Conservation (phyloP, 2,888 invertebrate species). For the Pseudeuparius sepicola region DNA sequence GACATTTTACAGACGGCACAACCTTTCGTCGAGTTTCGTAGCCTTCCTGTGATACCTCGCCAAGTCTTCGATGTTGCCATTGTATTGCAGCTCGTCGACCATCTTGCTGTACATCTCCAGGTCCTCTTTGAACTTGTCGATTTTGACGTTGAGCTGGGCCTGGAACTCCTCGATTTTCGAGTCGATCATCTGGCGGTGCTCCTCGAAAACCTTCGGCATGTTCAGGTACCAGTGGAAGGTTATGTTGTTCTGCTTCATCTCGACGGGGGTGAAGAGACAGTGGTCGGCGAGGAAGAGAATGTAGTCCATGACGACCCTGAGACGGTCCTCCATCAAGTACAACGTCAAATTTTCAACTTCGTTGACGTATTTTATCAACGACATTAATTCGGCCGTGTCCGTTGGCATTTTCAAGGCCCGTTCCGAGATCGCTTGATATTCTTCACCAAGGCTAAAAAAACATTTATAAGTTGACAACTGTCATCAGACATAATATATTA, state of each 20-base stretch:
- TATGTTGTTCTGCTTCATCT: constrained; percentile 81
- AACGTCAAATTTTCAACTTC: constrained; percentile 62
- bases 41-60: constrained; percentile 76
- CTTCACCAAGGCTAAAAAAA: constrained; percentile 61
- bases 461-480: too few relatives aligned
- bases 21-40: constrained; percentile 62
- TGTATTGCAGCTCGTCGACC: constrained; percentile 75
- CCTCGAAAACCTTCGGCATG: constrained; percentile 72
- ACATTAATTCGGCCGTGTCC: constrained; percentile 80
- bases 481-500: too few relatives aligned
- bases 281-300: constrained; percentile 80
- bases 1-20: background rate
- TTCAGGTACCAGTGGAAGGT: constrained; percentile 82
- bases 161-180: constrained; percentile 82
- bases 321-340: constrained; percentile 63
- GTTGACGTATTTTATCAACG: constrained; percentile 64
- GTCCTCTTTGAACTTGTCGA: constrained; percentile 74
- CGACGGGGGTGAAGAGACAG: constrained; percentile 65
- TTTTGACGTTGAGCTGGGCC: constrained; percentile 63
- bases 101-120: constrained; percentile 69
- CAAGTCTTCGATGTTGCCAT: constrained; percentile 78
- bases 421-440: constrained; percentile 72
- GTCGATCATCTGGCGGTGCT: constrained; percentile 69
- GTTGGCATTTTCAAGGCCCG: constrained; percentile 68
- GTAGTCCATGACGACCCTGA: constrained; percentile 57